Base-by-base conservation (phyloP, 2,888 invertebrate genomes). In the Aleiodes leptofemur region DNA sequence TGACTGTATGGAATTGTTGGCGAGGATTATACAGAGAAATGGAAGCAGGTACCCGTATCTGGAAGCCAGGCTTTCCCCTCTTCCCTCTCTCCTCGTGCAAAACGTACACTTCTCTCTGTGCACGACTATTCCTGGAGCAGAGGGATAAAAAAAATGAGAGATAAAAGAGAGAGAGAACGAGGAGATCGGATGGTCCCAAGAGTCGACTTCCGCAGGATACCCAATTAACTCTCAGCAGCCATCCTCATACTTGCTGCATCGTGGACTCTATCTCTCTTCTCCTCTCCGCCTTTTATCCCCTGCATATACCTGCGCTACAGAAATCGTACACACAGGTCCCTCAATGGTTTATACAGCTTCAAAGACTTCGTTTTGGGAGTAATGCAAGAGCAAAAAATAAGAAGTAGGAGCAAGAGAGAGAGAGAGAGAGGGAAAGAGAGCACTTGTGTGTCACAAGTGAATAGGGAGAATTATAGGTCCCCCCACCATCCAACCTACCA, bases 151-250 rank as follows among this genome's bases (percentile, higher is more conserved):
- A 16, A 64, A 53, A 34, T 8, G 73, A 23, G 23, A 23, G 23
- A 23, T 23, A 23, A 34, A 23, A 53, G 57, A 73, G 53, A 38
- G 38, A 56, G 14, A 43, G 48, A 31, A 48, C n/a, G 72, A 69
- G 31, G 69, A 59, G 69, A 51, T 57, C 38, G 59, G 59, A 69
- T 72, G 72, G 72, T 72, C 72, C 68, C 70, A 69, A 74, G 74
- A 61, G 70, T 69, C 61, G 61, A 74, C 69, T 74, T 70, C 74
- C 74, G 69, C 70, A 74, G 70, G 69, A 70, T 70, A 74, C 59
- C 61, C 70, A 74, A 74, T 74, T 74, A 74, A 74, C 70, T 69
- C 74, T 74, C 55, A 64, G 74, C 68, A 68, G 68, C 68, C 68
- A 61, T 64, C 64, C 64, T 48, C 64, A 16, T 38, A 5, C 6